These are phyloP conservation scores for Andrena bucephala DNA, from an alignment of 2,888 invertebrate genomes.

Conservation along the genomic window DNA sequence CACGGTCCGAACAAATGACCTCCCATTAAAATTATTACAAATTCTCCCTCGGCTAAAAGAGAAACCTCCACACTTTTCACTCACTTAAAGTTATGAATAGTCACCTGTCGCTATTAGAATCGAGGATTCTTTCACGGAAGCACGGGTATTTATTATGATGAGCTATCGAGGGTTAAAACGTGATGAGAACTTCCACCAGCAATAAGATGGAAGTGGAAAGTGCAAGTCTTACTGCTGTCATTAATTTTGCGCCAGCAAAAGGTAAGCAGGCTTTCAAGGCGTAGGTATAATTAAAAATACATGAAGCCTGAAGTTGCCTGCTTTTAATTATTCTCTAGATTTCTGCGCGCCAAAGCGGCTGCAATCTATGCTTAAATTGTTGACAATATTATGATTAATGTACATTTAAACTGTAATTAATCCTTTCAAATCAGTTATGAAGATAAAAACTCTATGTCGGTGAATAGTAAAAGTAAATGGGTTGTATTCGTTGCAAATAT, in stretches of 20 bases:
- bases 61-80: constrained; percentile 28
- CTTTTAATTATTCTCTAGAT: too few relatives aligned
- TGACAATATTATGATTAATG: too few relatives aligned
- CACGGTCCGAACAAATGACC: not conserved
- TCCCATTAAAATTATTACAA: not conserved
- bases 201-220: constrained; percentile 22
- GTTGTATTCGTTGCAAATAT: too few relatives aligned
- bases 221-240: constrained; percentile 13
- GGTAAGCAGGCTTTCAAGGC: constrained; percentile 8
- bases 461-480: too few relatives aligned
- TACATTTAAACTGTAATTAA: too few relatives aligned
- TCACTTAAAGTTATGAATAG: constrained; percentile 30
- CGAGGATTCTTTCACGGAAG: constrained; percentile 17
- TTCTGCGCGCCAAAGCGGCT: too few relatives aligned
- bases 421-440: too few relatives aligned
- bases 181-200: constrained; percentile 14
- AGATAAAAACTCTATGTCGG: too few relatives aligned
- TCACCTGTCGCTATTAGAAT: constrained; percentile 3
- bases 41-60: constrained; percentile 3
- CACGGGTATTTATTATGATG: constrained; percentile 27
- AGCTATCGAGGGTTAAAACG: constrained; percentile 33
- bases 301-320: too few relatives aligned
- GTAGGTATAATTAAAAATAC: not conserved
- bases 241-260: constrained; percentile 23
- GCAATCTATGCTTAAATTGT: too few relatives aligned